These are phyloP conservation scores for Bucorvus abyssinicus DNA, from an alignment of 2,797 vertebrate genomes.

Conservation along the genomic window DNA sequence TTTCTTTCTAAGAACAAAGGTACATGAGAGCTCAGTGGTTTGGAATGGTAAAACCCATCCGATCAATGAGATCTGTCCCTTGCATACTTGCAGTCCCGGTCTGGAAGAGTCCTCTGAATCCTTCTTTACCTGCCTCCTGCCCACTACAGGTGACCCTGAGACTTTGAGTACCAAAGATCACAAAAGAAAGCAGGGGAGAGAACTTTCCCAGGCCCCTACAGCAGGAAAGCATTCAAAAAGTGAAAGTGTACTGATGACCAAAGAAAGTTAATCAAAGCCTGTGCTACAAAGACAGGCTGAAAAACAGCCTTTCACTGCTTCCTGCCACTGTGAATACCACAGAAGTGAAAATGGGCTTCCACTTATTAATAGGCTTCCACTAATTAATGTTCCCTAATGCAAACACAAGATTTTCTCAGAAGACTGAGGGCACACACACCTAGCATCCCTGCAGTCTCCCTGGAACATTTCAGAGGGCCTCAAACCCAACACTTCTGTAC, in stretches of 20 bases:
- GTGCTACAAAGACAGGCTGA: neutral
- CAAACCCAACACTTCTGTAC: neutral
- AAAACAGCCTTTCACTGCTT: neutral
- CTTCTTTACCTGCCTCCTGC: neutral
- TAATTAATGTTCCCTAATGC: neutral
- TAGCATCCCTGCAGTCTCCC: neutral
- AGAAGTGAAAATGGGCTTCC: neutral
- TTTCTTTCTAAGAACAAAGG: neutral
- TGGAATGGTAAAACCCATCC: neutral
- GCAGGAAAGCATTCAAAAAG: neutral
- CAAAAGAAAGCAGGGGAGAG: neutral
- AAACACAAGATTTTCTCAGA: neutral
- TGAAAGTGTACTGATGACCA: neutral
- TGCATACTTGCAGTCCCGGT: neutral
- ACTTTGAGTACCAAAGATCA: neutral
- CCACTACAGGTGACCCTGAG: neutral
- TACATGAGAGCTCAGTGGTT: neutral
- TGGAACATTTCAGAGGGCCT: neutral
- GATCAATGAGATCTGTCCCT: neutral
- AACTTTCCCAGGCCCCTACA: neutral
- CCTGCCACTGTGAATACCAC: neutral
- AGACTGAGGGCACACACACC: fast-evolving
- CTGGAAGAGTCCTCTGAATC: neutral
- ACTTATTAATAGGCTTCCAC: neutral
- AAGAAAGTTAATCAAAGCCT: neutral